Base-by-base conservation (phyloP, 2,888 invertebrate species). In the Osmoderma eremita region DNA sequence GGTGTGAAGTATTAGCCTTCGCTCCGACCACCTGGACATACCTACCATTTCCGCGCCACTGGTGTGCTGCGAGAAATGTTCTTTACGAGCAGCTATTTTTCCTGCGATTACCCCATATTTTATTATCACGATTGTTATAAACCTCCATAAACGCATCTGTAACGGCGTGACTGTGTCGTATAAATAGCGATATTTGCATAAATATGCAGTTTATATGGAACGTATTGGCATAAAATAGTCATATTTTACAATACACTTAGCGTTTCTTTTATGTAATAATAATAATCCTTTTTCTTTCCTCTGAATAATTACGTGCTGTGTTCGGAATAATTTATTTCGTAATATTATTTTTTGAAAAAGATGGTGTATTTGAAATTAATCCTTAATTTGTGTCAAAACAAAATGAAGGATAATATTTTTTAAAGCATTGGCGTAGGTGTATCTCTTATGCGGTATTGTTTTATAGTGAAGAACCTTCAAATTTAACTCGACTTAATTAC, bases 91-190 rank as follows among this genome's bases (percentile, higher is more conserved):
- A 30, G 30, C 58, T 24, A 45, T 58, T 58, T 45, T 58, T 58
- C n/a, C 58, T 45, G 24, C 12, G 58, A 58, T 58, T 58, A 58
- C 42, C 58, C 58, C 58, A 58, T 58, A 58, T 58, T 45, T 58
- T 58, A 42, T 45, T 58, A 45, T 42, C 24, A 45, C 45, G 42
- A 45, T 58, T 42, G 30, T 58, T 58, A 58, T 58, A 45, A 58
- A 24, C 15, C 24, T 20, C 13, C 24, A 45, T 45, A 45, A 58
- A 42, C 42, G 45, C 58, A 45, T 45, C 24, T 45, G 6, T 24
- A 45, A 58, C 45, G 38, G 18, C 17, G 38, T 1, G 6, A 13
- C 38, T 12, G 36, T 39, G 17, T 10, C 3, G 36, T 38, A 38
- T 53, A 53, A 53, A 53, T 53, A 53, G 53, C 39, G 18, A 20